Conservation (phyloP, 2,888 invertebrate genomes). For the Spodoptera picta region DNA sequence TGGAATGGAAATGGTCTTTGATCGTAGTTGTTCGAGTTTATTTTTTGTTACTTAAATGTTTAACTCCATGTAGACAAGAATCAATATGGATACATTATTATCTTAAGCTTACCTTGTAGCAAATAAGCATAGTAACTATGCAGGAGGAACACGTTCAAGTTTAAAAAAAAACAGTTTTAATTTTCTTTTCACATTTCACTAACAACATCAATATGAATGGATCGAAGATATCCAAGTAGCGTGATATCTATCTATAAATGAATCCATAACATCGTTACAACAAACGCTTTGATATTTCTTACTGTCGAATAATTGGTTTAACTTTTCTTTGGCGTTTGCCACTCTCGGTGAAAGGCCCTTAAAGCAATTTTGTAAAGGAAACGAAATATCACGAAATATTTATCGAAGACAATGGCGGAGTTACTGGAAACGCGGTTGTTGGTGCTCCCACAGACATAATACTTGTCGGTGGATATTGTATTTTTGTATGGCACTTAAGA, state of each 20-base stretch:
- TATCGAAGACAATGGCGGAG: conserved; percentile 42
- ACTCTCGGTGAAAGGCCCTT: conserved; percentile 74
- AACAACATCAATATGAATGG: conserved; percentile 13
- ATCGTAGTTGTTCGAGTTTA: conserved; percentile 30
- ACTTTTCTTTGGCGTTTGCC: conserved; percentile 68
- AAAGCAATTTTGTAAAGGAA: conserved; percentile 71
- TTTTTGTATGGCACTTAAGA: conserved; percentile 13
- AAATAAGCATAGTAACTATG: too few species aligned
- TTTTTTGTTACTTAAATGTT: background rate
- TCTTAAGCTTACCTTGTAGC: background rate
- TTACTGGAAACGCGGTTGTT: conserved; percentile 34
- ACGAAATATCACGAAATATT: conserved; percentile 60
- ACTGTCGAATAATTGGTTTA: conserved; percentile 73
- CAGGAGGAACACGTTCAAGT: too few species aligned
- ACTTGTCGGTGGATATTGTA: conserved; percentile 19
- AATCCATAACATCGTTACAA: conserved; percentile 43
- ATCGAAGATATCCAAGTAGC: conserved; percentile 16
- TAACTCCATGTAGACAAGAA: conserved; percentile 1
- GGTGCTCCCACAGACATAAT: conserved; percentile 17
- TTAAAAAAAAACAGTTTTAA: background rate
- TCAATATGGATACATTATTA: background rate
- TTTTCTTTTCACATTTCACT: background rate
- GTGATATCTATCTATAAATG: conserved; percentile 36
- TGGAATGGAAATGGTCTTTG: conserved; percentile 25
- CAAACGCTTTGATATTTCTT: conserved; percentile 54